Percentiles rank a stretch among this genome's conserved stretches.
Conservation (phyloP, 1,140 invertebrate genomes). For the Popillia japonica region DNA sequence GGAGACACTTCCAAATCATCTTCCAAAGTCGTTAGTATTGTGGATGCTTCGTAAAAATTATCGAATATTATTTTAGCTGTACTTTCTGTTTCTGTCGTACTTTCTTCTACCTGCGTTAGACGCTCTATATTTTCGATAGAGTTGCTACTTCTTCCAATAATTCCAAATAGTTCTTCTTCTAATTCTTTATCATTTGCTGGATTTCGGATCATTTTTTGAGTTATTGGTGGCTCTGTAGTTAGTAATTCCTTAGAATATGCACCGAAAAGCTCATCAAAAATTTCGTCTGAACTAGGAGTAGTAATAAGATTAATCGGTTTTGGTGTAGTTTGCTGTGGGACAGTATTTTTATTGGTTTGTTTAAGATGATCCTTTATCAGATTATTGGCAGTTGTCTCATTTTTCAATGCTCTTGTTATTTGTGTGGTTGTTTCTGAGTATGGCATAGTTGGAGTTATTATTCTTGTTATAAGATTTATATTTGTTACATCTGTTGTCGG, state of each 20-base stretch:
- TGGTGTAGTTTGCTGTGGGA: neutral
- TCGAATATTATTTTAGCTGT: neutral
- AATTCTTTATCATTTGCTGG: neutral
- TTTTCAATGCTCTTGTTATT: neutral
- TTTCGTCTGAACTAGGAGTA: neutral
- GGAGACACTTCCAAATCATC: neutral
- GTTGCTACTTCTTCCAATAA: neutral
- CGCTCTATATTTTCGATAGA: neutral
- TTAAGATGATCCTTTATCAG: neutral
- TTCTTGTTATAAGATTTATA: neutral
- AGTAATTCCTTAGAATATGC: neutral
- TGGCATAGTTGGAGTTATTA: neutral
- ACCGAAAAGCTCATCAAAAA: slow-evolving; percentile 3
- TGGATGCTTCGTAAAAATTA: slow-evolving; percentile 19
- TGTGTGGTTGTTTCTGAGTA: neutral
- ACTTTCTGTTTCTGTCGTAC: neutral
- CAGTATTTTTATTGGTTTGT: neutral
- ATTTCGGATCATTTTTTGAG: neutral
- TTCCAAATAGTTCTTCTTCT: slow-evolving; percentile 7
- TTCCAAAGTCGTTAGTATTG: neutral
- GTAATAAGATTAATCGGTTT: neutral
- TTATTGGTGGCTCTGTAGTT: neutral
- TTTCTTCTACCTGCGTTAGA: neutral
- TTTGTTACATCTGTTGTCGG: neutral
- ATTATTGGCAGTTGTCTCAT: neutral